Conservation (phyloP, 1,140 invertebrate species). For the Dufourea novaeangliae region DNA sequence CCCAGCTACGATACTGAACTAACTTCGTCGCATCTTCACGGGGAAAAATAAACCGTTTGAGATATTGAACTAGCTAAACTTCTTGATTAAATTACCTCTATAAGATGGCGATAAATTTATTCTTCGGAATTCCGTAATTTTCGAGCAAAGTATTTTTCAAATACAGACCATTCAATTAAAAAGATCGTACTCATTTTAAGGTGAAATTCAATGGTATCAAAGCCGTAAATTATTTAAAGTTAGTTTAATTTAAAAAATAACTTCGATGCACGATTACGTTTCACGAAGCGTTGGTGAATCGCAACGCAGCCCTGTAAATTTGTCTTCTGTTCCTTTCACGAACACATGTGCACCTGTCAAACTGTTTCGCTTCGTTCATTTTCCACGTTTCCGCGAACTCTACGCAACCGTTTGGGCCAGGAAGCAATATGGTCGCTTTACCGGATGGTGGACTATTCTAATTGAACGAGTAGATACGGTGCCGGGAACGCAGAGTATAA, state of each 20-base stretch:
- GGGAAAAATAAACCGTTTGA: not conserved
- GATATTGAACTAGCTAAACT: conserved; percentile 7
- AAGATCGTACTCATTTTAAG: too few species aligned
- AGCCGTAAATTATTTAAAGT: too few species aligned
- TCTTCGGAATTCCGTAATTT: not conserved
- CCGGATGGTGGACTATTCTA: conserved; percentile 20
- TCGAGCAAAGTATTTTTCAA: too few species aligned
- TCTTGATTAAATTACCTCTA: not conserved
- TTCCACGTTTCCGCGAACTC: conserved; percentile 36
- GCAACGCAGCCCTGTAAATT: conserved; percentile 4
- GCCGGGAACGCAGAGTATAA: not conserved
- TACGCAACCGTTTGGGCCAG: not conserved
- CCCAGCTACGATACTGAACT: not conserved
- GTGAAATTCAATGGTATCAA: not conserved
- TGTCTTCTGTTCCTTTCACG: conserved; percentile 33
- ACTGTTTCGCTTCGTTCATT: conserved; percentile 46
- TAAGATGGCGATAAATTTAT: not conserved
- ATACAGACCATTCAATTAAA: not conserved
- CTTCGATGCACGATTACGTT: not conserved
- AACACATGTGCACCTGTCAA: conserved; percentile 40
- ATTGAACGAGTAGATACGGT: not conserved
- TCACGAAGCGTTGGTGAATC: not conserved
- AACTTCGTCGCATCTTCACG: not conserved
- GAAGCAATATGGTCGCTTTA: not conserved
- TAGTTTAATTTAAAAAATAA: too few species aligned